Evolutionary conservation across 2,797 vertebrate genomes (phyloP), one percentile per base, ranked within the genome.

Genomic region (Pipistrellus pipistrellus): DNA sequence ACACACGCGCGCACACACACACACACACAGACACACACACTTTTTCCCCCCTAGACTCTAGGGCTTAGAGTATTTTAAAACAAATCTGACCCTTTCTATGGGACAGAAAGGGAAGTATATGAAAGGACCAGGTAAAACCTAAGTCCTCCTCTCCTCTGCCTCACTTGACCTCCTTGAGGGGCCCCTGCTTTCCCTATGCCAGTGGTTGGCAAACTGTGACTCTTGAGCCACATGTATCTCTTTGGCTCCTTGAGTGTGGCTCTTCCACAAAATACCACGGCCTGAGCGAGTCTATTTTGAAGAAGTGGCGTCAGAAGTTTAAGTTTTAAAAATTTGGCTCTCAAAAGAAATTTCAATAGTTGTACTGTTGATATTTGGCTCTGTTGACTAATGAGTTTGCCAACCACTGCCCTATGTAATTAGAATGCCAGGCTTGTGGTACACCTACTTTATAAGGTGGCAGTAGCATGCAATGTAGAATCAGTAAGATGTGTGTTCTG

Each of bases 21-120:
- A 21, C 32, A 21, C 66, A 69, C 20, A 69, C 5, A 48, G 27
- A 20, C 46, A 51, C 17, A 32, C 46, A 27, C 14, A 59, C 7
- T 1, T 9, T 2, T 6, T 25, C 46, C 55, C 77, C 30, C 30
- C 23, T 80, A 20, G n/a, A n/a, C n/a, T n/a, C n/a, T n/a, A n/a
- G n/a, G n/a, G n/a, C n/a, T n/a, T n/a, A n/a, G 88, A 68, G 15
- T 82, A 66, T 73, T 88, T 95, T 68, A 9, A 59, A 94, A 38
- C n/a, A 88, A 86, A 62, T 27, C 27, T 46, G 53, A 51, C 8
- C 57, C n/a, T 55, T 95, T n/a, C 51, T 75, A 62, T 38, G 62
- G 55, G 15, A 38, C 32, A 32, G 69, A 38, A 75, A 81, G 44
- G 27, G 59, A 73, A 64, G 12, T 21, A 0, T 41, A 71, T 46